Evolutionary conservation across 2,797 vertebrate species (phyloP), one percentile per base, ranked within the genome.

Genomic region (Enteromius mattozi): DNA sequence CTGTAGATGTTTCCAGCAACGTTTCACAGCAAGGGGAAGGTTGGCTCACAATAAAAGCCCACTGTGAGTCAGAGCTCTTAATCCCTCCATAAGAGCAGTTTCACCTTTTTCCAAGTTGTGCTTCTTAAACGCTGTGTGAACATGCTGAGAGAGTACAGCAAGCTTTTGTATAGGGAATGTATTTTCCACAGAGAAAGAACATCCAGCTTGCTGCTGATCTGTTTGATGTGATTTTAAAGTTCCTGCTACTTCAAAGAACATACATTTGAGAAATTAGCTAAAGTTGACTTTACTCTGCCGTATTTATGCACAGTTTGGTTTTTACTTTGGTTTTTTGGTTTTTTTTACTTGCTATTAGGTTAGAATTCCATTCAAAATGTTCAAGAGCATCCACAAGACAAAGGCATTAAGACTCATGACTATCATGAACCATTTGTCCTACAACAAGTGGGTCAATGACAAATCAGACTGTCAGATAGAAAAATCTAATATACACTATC

Each of bases 41-140:
- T 66, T 49, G 56, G 56, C 42, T 72, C 42, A 80, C 68, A 85
- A 45, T 80, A 66, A 10, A 63, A 74, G 3, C 13, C 33, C 19
- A 54, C 33, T 65, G 63, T 54, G 56, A 86, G 24, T 83, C 78
- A 81, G 45, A 81, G 40, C 69, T 65, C 71, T 70, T 86, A 81
- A 86, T 84, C 82, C 75, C 49, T 75, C 78, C 19, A 79, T 75
- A 88, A 88, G 40, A 16, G 2, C 61, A 69, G 80, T 68, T 75
- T 72, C 69, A 86, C 74, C 72, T 80, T 66, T 86, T 72, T 66
- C 42, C 63, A 70, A 49, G 33, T 45, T 13, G 12, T 30, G 27
- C 17, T 83, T 66, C 37, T 56, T 30, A 21, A 85, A 72, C 12
- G 51, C 78, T 7, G 83, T 65, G 42, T 30, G 24, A 80, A 35